Base-by-base conservation (phyloP, 1,140 invertebrate species). In the Atopsyche davidsoni region DNA sequence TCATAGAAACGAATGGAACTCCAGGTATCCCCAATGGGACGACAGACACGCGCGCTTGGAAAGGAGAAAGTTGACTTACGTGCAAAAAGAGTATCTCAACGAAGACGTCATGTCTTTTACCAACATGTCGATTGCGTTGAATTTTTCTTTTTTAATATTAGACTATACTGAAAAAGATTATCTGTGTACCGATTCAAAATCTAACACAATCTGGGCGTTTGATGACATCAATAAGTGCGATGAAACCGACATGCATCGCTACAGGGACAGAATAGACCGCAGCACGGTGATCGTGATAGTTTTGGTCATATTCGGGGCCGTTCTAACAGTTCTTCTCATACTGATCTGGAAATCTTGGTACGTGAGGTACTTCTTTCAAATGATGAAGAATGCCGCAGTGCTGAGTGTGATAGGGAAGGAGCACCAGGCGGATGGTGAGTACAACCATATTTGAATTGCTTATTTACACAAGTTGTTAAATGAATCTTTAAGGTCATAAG, bases 281-380 rank as follows among this genome's bases (percentile, higher is more conserved):
- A 31, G n/a, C 6, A 49, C 19, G 1, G 45, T 66, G 4, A 25
- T 69, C 1, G 21, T 65, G 0, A 51, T 67, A 36, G 62, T 63
- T 2, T 32, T 53, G 2, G 3, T 64, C 0, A 25, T 69, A 4
- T 13, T 75, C 7, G 65, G 64, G 2, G 10, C 62, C 1, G 34
- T 68, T 2, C 16, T 66, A 0, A 58, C 63, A 2, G 51, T 67
- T 19, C 11, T 63, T 10, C 52, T 58, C 10, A 65, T 67, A 14
- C 46, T 73, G 0, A 65, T 69, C 24, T 70, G 73, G 18, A 75
- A 73, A 53, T 70, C 73, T 38, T 70, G 63, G 61, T 64, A 74
- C 46, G 64, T 79, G 2, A 68, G 66, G 57, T 79, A 79, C 54
- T 79, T 75, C 53, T 70, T 69, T 28, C 70, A 79, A n/a, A 75